Evolutionary conservation across 2,113 vertebrate species (phyloP), one percentile per base, ranked within the genome.

Genomic region (Mola mola): DNA sequence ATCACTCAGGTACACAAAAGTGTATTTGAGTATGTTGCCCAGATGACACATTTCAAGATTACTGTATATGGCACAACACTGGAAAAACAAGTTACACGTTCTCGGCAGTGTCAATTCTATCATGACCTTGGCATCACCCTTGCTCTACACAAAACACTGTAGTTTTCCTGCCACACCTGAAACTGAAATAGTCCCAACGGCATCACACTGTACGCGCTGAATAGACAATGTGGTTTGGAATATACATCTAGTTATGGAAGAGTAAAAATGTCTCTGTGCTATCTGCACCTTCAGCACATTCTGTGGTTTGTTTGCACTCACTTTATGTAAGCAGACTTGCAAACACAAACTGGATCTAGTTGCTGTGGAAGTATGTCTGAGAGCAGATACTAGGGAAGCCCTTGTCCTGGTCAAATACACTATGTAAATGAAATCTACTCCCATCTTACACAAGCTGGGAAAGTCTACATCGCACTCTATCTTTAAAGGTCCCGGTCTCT

Each of bases 51-150:
- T 65, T 57, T 79, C 42, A 66, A 63, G 42, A 33, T 72, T 43
- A 68, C 51, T 72, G 62, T 78, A 88, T 79, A 87, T 83, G 77
- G 75, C 77, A 83, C 74, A 75, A 81, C 72, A 72, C 77, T 79
- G 63, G 43, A 74, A 78, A 75, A 83, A 66, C 67, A 73, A 61
- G 51, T 40, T 29, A 57, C 38, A 72, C 49, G 7, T 70, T 71
- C 66, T 75, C 37, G 58, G 74, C 66, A 66, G 72, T 59, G 72
- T 79, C 72, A 68, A 56, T 48, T 75, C 55, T 46, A 55, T 68
- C 52, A 28, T 55, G 52, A 72, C 61, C 57, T 62, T 65, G 71
- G 60, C 47, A 36, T 59, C 57, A 41, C 46, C 49, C 72, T 73
- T 52, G 19, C 75, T 56, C 49, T 22, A 49, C 57, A 74, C 52